Conservation (phyloP, 2,797 vertebrate genomes). For the Nyctibius grandis region DNA sequence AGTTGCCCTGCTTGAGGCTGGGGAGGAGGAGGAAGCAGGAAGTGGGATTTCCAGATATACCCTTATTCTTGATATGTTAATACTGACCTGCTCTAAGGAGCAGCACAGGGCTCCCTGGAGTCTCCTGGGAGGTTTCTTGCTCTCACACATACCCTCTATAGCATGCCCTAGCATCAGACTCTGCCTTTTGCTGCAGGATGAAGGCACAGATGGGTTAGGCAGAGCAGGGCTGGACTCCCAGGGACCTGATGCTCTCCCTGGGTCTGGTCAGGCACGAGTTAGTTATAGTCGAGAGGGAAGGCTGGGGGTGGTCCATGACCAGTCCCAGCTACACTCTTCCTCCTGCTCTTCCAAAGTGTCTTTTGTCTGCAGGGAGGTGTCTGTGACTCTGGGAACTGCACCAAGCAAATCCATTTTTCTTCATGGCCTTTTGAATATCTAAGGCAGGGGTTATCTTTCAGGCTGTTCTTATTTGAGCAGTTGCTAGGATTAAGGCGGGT, state of each 20-base stretch:
- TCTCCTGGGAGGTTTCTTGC: not conserved
- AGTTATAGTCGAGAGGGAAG: not conserved
- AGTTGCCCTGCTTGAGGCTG: not conserved
- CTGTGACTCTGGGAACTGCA: not conserved
- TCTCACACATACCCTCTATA: fast-evolving
- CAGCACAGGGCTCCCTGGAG: not conserved
- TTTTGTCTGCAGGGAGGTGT: not conserved
- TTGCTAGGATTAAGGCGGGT: not conserved
- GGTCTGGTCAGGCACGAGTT: not conserved
- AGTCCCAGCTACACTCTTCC: not conserved
- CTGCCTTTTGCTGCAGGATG: not conserved
- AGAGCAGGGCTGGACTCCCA: not conserved
- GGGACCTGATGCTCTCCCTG: not conserved
- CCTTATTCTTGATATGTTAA: not conserved
- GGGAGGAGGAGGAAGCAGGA: not conserved
- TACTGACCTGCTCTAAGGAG: not conserved
- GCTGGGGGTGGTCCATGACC: not conserved
- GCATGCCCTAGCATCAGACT: fast-evolving
- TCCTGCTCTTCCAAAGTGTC: not conserved
- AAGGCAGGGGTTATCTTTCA: not conserved
- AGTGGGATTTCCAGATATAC: not conserved
- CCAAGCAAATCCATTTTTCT: not conserved
- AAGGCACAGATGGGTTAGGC: not conserved
- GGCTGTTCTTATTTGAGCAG: not conserved
- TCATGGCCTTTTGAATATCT: not conserved